A percentile compares a stretch with the other conserved stretches of the same genome.
Conservation (phyloP, 2,888 invertebrate species). For the Orchesella flavescens region DNA sequence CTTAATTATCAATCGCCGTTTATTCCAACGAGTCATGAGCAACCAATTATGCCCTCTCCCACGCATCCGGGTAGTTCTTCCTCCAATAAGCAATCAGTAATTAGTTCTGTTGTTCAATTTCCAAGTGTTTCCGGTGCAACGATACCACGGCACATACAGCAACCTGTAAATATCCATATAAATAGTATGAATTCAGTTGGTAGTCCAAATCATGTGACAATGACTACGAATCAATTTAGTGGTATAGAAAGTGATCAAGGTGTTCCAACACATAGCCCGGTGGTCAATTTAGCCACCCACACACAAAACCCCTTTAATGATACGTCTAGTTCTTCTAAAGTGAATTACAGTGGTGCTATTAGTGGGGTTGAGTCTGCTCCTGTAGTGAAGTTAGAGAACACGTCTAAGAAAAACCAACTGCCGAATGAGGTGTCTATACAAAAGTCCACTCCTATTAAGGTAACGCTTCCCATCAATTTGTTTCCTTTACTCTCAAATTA, state of each 20-base stretch:
- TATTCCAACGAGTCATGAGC: constrained; percentile 34
- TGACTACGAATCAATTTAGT: constrained; percentile 42
- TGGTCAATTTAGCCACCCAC: constrained; percentile 15
- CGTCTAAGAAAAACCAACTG: constrained; percentile 15
- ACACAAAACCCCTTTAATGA: constrained; percentile 36
- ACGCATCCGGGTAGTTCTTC: constrained; percentile 38
- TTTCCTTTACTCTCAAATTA: too few species aligned
- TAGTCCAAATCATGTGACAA: constrained; percentile 48
- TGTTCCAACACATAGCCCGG: constrained; percentile 3
- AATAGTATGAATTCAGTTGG: constrained; percentile 47
- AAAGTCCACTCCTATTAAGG: constrained; percentile 41
- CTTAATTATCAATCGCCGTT: constrained; percentile 43
- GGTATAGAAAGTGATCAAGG: constrained; percentile 36
- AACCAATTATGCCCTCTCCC: constrained; percentile 43
- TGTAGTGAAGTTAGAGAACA: constrained; percentile 41
- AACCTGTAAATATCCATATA: constrained; percentile 41
- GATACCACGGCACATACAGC: background rate
- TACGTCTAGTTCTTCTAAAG: constrained; percentile 44
- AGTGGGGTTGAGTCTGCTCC: constrained; percentile 44
- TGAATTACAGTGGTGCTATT: constrained; percentile 54
- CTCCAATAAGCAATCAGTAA: constrained; percentile 48
- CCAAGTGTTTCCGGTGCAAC: constrained; percentile 25
- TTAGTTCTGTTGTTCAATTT: constrained; percentile 23
- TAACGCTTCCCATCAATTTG: background rate
- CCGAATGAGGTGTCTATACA: background rate